Base-by-base conservation (phyloP, 2,888 invertebrate species). In the Coelogynopora nodosa region DNA sequence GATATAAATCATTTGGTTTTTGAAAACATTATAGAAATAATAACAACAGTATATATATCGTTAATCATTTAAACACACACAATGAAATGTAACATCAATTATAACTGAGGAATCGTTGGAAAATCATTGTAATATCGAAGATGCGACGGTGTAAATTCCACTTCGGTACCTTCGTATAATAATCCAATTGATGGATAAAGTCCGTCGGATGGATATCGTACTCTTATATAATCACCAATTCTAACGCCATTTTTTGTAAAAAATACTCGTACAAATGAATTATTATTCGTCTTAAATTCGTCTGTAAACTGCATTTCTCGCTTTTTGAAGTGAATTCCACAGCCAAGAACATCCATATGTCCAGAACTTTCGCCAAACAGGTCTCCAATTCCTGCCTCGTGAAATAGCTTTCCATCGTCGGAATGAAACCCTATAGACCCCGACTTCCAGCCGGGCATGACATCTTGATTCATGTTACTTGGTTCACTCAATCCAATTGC, bases 361-460 rank as follows among this genome's bases (percentile, higher is more conserved):
- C 30, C 30, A 2, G 82, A 30, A 2, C 5, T 23, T 26, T 13
- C 23, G 23, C 10, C 74, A 74, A 74, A 74, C 23, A 2, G 18
- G 5, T 13, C 74, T 13, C 74, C 74, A 2, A 30, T 13, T n/a
- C 23, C 29, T 2, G 30, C 27, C 27, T 74, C 74, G 2, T 74
- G 2, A 23, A 31, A 82, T 2, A 82, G 31, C 29, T 31, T 5
- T 30, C 82, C 82, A 30, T 82, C 82, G 23, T 82, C 29, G 5
- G 82, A 82, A 29, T 82, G 82, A 30, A 82, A 82, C 23, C 82
- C 82, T 5, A 82, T 31, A 13, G 82, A 31, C 30, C 31, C 82
- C 18, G 30, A 13, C 5, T 10, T 10, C 82, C 82, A 82, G 30
- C 82, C 82, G n/a, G 82, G 82, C 82, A 82, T 82, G 23, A 10